Conservation (phyloP, 2,113 vertebrate species). For the Pipra filicauda region DNA sequence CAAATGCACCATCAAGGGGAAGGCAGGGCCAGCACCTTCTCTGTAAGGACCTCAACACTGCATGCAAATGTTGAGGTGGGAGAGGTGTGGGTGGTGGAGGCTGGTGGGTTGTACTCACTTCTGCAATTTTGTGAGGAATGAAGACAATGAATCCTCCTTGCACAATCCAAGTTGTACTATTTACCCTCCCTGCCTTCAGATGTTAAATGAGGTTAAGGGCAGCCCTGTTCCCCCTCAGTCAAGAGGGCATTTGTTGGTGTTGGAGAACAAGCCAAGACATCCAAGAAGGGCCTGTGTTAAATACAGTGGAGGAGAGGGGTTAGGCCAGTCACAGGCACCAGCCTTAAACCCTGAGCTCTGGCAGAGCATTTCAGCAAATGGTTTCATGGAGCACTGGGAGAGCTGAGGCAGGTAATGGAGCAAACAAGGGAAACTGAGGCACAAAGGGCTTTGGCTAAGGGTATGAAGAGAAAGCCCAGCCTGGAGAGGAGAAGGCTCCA, state of each 20-base stretch:
- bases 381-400: not conserved
- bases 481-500: not conserved
- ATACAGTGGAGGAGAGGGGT: not conserved
- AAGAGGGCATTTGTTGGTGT: not conserved
- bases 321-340: not conserved
- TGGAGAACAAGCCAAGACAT: not conserved
- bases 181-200: not conserved
- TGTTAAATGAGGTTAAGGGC: not conserved
- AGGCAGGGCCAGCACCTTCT: not conserved
- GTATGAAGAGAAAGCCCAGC: not conserved
- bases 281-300: not conserved
- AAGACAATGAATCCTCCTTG: not conserved
- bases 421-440: not conserved
- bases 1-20: accelerated
- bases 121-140: not conserved
- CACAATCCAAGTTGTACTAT: not conserved
- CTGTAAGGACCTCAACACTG: not conserved
- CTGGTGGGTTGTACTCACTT: not conserved
- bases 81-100: not conserved
- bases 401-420: not conserved
- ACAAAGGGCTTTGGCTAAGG: accelerated
- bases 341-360: not conserved
- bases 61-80: accelerated
- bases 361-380: not conserved
- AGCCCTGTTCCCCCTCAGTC: not conserved